Conservation (phyloP, 1,140 invertebrate genomes). For the Bombus waltoni region DNA sequence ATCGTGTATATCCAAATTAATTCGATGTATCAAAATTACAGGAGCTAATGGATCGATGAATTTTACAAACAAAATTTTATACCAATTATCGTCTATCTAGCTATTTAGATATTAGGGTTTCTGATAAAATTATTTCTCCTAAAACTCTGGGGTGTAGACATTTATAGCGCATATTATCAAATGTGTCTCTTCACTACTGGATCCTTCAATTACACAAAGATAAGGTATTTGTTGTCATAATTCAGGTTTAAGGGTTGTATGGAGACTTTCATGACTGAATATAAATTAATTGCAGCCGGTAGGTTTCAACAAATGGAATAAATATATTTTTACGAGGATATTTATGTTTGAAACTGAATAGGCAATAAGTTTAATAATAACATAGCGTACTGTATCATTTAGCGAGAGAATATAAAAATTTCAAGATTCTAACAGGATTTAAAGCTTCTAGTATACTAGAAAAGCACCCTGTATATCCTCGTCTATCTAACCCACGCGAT, state of each 20-base stretch:
- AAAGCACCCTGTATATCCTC: constrained; percentile 39
- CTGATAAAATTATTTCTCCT: neutral
- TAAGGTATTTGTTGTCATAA: neutral
- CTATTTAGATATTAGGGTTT: no score
- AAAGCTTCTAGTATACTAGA: neutral
- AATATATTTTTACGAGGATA: neutral
- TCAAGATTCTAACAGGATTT: neutral
- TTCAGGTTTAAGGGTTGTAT: neutral
- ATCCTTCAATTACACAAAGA: neutral
- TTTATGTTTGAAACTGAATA: neutral
- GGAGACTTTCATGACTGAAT: neutral
- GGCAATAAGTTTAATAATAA: neutral
- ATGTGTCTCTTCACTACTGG: neutral
- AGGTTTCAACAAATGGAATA: neutral
- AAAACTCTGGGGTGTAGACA: neutral
- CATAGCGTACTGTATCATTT: neutral
- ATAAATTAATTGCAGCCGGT: neutral
- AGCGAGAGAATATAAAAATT: neutral
- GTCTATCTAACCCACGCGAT: constrained; percentile 69
- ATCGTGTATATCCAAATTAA: neutral
- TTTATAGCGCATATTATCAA: neutral
- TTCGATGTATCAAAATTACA: neutral
- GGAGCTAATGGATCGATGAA: no score
- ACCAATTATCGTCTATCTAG: no score
- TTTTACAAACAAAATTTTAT: no score